Percentiles rank a stretch among this genome's conserved stretches.
phyloP scores from a whole-genome alignment of 2,888 invertebrate genomes.

The Holacanthella duospinosa region DNA sequence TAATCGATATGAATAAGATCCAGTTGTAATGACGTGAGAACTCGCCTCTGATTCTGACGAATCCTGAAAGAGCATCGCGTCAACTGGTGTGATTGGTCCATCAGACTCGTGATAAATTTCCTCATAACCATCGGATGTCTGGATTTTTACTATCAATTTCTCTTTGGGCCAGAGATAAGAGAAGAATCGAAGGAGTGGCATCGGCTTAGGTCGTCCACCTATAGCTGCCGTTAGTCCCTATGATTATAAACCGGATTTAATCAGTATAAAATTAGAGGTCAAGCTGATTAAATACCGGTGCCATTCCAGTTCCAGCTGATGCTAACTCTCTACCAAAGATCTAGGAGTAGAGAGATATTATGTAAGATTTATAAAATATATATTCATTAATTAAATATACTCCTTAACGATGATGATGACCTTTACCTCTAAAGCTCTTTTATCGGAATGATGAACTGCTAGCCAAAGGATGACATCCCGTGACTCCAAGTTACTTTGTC shows the following conservation, averaged over 20 bases:
- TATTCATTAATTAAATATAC: background rate
- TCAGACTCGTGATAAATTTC: slow-evolving; percentile 19
- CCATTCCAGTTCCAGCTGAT: slow-evolving; percentile 47
- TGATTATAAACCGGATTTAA: too few relatives aligned
- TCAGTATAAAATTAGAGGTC: too few relatives aligned
- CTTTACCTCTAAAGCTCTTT: slow-evolving; percentile 42
- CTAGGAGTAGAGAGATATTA: slow-evolving; percentile 11
- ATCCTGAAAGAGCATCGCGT: background rate
- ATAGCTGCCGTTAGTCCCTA: slow-evolving; percentile 39
- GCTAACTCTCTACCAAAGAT: slow-evolving; percentile 45
- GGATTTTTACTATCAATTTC: slow-evolving; percentile 39
- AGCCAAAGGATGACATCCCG: slow-evolving; percentile 45
- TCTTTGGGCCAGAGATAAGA: slow-evolving; percentile 44
- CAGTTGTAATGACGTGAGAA: background rate
- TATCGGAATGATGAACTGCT: slow-evolving; percentile 44
- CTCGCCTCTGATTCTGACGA: slow-evolving; percentile 1
- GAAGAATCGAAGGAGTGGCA: slow-evolving; percentile 44
- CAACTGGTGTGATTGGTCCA: background rate
- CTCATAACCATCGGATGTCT: slow-evolving; percentile 31
- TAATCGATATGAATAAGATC: slow-evolving; percentile 22
- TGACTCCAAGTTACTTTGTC: slow-evolving; percentile 34
- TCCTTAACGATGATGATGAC: background rate
- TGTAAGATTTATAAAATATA: background rate
- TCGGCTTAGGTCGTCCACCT: slow-evolving; percentile 46
- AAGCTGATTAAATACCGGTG: too few relatives aligned